phyloP scores from a whole-genome alignment of 2,888 invertebrate genomes.

The Leptogaster cylindrica region DNA sequence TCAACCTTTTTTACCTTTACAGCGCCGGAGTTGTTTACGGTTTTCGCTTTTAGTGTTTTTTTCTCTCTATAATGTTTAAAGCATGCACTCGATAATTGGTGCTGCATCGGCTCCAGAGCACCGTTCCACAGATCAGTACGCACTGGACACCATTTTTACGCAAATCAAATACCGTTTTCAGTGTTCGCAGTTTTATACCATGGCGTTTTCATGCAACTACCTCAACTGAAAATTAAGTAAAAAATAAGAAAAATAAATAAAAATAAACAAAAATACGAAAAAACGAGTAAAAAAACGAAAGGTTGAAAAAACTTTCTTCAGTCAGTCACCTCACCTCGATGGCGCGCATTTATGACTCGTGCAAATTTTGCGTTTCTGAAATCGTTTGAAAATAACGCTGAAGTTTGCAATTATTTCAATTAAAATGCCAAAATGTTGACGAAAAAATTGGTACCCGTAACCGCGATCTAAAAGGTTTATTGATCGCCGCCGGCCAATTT shows the following conservation, averaged over 20 bases:
- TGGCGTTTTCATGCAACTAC: background rate
- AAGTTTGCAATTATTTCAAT: conserved; percentile 22
- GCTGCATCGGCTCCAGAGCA: conserved; percentile 28
- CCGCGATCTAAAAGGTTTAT: too few species aligned
- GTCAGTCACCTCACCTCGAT: conserved; percentile 6
- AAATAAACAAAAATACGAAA: too few species aligned
- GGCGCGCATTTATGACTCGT: conserved; percentile 18
- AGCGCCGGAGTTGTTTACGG: conserved; percentile 1
- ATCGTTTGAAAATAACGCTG: conserved; percentile 2
- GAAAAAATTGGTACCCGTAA: conserved; percentile 15
- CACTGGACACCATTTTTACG: too few species aligned
- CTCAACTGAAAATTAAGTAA: background rate
- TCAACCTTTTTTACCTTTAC: conserved; percentile 32
- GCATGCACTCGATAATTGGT: conserved; percentile 39
- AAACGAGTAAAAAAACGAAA: background rate
- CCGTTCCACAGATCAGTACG: too few species aligned
- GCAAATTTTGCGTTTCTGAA: background rate
- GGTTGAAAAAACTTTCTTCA: conserved; percentile 22
- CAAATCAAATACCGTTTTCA: too few species aligned
- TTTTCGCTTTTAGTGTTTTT: conserved; percentile 35
- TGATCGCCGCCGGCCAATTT: background rate
- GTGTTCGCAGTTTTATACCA: too few species aligned
- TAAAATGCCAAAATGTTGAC: conserved; percentile 27
- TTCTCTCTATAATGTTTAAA: conserved; percentile 17
- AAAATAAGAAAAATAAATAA: background rate